Evolutionary conservation across 2,797 vertebrate genomes (phyloP).

Genomic region (Todus mexicanus): DNA sequence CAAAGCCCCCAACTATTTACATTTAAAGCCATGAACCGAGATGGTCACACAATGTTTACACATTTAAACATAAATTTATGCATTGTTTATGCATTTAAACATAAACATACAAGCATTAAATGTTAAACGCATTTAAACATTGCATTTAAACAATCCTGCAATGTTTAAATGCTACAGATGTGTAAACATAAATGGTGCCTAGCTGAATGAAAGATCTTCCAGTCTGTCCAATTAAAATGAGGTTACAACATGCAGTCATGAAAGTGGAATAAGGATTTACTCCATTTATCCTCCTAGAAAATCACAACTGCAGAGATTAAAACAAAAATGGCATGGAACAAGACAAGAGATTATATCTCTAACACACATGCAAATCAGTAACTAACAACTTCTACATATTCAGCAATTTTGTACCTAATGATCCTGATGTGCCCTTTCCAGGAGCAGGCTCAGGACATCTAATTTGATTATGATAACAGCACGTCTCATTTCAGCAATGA

Average conservation of each 20-base stretch:
- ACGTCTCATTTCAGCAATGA: background rate
- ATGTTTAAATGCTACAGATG: background rate
- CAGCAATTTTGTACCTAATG: background rate
- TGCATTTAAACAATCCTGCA: background rate
- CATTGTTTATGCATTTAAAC: background rate
- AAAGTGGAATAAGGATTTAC: background rate
- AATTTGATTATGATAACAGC: background rate
- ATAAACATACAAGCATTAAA: slow-evolving; percentile 15
- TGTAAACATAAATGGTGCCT: background rate
- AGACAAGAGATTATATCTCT: background rate
- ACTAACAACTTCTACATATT: background rate
- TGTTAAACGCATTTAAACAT: background rate
- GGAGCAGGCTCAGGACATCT: background rate
- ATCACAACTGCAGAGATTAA: background rate
- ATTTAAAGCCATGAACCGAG: background rate
- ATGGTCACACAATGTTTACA: background rate
- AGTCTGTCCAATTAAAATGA: background rate
- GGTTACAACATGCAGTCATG: background rate
- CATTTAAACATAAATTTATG: background rate
- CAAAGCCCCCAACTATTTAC: background rate
- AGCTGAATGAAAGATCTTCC: background rate
- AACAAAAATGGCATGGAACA: background rate
- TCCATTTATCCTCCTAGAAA: background rate
- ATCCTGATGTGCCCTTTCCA: background rate
- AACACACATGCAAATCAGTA: background rate